These are phyloP conservation scores for Asbolus verrucosus DNA, from an alignment of 1,140 invertebrate genomes.

Conservation along the genomic window DNA sequence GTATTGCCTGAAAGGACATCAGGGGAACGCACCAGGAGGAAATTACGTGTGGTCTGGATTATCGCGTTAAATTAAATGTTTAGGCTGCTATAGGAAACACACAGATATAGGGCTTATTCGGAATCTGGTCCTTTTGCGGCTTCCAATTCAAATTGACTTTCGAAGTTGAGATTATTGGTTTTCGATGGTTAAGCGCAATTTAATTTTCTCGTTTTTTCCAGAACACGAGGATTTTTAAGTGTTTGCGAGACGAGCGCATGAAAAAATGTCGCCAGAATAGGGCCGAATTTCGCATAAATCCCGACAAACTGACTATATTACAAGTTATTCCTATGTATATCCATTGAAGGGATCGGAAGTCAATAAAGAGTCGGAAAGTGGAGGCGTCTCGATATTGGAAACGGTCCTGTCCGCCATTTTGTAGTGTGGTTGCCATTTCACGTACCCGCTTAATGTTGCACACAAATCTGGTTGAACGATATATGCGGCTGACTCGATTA, in stretches of 20 bases:
- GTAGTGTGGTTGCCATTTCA: conserved; percentile 49
- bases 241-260: no score
- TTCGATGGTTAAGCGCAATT: conserved; percentile 5
- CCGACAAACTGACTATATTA: no score
- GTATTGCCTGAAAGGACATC: conserved; percentile 46
- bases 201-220: neutral
- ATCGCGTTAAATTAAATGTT: conserved; percentile 53
- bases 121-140: conserved; percentile 12
- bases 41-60: conserved; percentile 52
- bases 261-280: no score
- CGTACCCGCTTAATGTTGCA: conserved; percentile 43
- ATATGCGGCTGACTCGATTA: conserved; percentile 41
- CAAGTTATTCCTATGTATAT: conserved; percentile 1
- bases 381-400: conserved; percentile 28
- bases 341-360: conserved; percentile 42
- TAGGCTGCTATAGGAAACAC: conserved; percentile 28
- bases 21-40: conserved; percentile 46
- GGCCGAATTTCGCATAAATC: no score
- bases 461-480: conserved; percentile 49
- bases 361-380: conserved; percentile 26
- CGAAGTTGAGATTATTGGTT: neutral
- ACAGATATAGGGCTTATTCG: conserved; percentile 8
- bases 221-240: neutral
- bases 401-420: conserved; percentile 39
- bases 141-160: conserved; percentile 30